Conservation (phyloP, 2,113 vertebrate genomes). For the Peromyscus maniculatus region DNA sequence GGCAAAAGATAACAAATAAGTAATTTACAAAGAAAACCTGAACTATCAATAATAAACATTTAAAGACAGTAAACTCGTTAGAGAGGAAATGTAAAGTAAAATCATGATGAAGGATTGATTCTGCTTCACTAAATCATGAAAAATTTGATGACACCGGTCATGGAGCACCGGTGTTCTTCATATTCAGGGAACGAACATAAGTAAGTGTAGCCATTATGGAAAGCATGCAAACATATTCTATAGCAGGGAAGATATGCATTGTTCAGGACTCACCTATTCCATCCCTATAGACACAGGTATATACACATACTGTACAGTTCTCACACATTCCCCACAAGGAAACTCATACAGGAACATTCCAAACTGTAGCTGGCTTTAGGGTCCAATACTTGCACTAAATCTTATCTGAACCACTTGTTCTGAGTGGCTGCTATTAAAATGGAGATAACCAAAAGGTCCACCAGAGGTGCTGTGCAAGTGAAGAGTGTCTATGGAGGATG, state of each 20-base stretch:
- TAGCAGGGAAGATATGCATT: background rate
- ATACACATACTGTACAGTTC: too few relatives aligned
- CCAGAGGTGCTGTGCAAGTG: background rate
- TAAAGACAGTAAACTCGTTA: background rate
- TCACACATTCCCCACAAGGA: too few relatives aligned
- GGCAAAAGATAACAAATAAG: slow-evolving; percentile 12
- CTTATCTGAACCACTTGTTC: background rate
- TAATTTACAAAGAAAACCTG: background rate
- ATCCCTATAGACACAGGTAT: background rate
- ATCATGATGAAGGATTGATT: background rate
- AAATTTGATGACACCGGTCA: background rate
- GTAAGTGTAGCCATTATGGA: background rate
- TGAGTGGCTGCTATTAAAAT: background rate
- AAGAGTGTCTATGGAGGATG: background rate
- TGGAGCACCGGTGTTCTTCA: background rate
- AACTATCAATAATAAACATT: slow-evolving; percentile 12
- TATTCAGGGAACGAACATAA: background rate
- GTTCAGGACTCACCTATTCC: too few relatives aligned
- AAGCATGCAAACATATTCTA: background rate
- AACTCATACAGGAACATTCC: background rate
- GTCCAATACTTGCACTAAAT: background rate
- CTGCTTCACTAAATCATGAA: background rate
- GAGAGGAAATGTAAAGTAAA: slow-evolving; percentile 28
- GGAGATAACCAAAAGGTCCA: background rate
- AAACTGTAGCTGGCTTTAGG: background rate